phyloP scores from a whole-genome alignment of 2,113 vertebrate genomes.

The Neodontobutis hainanensis region DNA sequence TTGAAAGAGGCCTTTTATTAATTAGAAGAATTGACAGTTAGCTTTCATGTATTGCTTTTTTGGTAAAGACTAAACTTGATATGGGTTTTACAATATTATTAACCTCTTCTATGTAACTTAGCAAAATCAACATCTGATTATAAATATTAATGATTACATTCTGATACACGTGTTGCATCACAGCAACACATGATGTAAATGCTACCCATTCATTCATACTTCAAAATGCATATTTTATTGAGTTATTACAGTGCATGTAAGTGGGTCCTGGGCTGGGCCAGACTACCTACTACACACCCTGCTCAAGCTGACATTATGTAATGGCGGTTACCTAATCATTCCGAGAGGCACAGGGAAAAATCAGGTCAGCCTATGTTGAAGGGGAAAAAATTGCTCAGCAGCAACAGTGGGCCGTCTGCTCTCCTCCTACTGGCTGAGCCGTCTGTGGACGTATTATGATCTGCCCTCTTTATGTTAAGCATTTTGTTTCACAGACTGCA shows the following conservation, averaged over 20 bases:
- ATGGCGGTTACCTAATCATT: constrained; percentile 76
- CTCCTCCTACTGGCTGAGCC: constrained; percentile 29
- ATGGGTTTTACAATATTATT: too few species aligned
- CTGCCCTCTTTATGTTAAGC: constrained; percentile 38
- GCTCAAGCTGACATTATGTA: constrained; percentile 72
- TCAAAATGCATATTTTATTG: neutral
- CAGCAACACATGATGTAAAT: neutral
- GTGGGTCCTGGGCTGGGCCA: constrained; percentile 24
- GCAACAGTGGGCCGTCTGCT: constrained; percentile 27
- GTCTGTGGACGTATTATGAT: constrained; percentile 9
- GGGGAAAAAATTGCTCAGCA: constrained; percentile 4
- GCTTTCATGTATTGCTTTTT: too few species aligned
- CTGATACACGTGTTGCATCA: neutral
- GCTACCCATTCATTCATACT: neutral
- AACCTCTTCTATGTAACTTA: too few species aligned
- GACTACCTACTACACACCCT: constrained; percentile 50
- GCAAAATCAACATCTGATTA: too few species aligned
- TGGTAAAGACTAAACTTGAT: too few species aligned
- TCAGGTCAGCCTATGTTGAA: constrained; percentile 63
- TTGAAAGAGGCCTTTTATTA: too few species aligned
- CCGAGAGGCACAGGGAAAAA: constrained; percentile 60
- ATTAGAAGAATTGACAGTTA: neutral
- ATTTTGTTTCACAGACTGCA: constrained; percentile 1
- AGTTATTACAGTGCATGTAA: constrained; percentile 14
- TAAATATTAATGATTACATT: too few species aligned